Base-by-base conservation (phyloP, 2,888 invertebrate species). In the Sphecodes monilicornis region DNA sequence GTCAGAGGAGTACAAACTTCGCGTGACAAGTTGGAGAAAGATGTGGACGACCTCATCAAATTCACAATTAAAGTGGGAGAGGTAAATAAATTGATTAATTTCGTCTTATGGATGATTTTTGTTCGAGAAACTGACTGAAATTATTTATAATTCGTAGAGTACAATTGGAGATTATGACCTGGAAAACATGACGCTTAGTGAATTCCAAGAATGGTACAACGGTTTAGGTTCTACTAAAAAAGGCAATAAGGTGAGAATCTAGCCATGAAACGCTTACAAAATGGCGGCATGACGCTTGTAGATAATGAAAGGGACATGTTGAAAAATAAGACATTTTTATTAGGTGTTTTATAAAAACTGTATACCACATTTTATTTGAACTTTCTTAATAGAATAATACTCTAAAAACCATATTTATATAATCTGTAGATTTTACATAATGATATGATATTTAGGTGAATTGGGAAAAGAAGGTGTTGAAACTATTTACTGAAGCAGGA, bases 41-140 rank as follows among this genome's bases (percentile, higher is more conserved):
- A 90, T 70, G 64, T 91, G 13, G 32, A 86, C 11, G 86, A 91
- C 43, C 75, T 92, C 16, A 41, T 92, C 10, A 69, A 89, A 11
- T 92, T 92, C 41, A 78, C 88, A n/a, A 76, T 77, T 10, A 76
- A 82, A 66, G 0, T 89, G 32, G 26, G 3, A 16, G n/a, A 71
- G 6, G 89, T 90, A 43, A 77, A 36, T 36, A n/a, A 72, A 69
- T 54, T 1, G n/a, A 26, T 5, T 11, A 13, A 41, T 16, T n/a
- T n/a, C 8, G 36, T n/a, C 11, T 36, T 18, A 5, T 16, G 16
- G 18, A n/a, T 18, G 16, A n/a, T 10, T 32, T 5, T 11, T 18
- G 5, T 4, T 18, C 4, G 4, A 16, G 5, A 32, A 6, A 43
- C 10, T 43, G 22, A n/a, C 43, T 13, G 1, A 0, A 46, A 46